Percentiles rank a stretch among this genome's conserved stretches.
Evolutionary conservation across 1,140 invertebrate genomes (phyloP).

Genomic region (Popillia japonica): DNA sequence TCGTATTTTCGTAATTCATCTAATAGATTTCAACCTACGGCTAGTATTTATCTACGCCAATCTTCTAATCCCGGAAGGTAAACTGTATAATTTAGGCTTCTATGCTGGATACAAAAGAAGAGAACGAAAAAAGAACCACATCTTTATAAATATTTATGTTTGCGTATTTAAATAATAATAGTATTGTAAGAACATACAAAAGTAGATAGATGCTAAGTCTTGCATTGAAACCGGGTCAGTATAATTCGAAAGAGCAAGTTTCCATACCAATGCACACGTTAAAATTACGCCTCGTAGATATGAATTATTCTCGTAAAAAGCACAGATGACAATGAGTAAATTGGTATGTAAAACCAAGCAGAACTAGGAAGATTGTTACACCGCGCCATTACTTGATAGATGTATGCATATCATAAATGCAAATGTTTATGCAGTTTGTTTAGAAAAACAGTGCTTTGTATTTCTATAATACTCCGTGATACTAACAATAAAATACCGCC

Average conservation of each 20-base stretch:
- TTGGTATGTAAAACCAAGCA: neutral
- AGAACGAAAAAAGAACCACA: neutral
- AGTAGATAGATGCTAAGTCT: neutral
- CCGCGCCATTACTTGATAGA: neutral
- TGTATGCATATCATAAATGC: neutral
- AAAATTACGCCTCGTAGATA: neutral
- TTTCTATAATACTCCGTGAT: too few relatives aligned
- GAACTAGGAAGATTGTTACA: neutral
- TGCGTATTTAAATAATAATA: constrained; percentile 14
- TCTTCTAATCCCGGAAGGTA: neutral
- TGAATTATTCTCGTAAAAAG: neutral
- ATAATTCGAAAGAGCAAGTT: neutral
- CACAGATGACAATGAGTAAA: neutral
- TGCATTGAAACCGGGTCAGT: constrained; percentile 16
- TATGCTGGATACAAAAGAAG: neutral
- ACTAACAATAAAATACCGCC: too few relatives aligned
- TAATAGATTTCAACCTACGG: neutral
- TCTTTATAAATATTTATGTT: constrained; percentile 24
- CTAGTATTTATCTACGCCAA: neutral
- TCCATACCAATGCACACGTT: neutral
- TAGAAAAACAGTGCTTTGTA: too few relatives aligned
- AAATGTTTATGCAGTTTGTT: too few relatives aligned
- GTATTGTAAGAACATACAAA: neutral
- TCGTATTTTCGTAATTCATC: neutral
- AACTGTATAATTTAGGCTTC: neutral